Evolutionary conservation across 2,113 vertebrate genomes (phyloP), one percentile per base, ranked within the genome.

Genomic region (Leptobrachium leishanense): DNA sequence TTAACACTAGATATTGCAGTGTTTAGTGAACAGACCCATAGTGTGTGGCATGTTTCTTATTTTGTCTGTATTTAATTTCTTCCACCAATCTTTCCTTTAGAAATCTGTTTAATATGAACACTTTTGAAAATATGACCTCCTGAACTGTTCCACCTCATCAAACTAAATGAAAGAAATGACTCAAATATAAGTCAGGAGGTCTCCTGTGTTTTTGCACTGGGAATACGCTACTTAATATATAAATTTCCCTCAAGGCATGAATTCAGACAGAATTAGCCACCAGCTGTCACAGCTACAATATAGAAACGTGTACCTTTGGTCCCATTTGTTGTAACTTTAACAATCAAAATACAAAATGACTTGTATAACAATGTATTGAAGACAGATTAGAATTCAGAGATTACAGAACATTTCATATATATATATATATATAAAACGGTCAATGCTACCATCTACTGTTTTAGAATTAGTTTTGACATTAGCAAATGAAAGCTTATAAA

Each of bases 151-250:
- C 41, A 67, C 77, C 63, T 73, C 63, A 68, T 73, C 63, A 59
- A 74, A 74, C 64, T 74, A 68, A 68, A 74, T 79, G 72, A 79
- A 79, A 72, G 77, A 40, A 67, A 68, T 46, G 71, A 64, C 50
- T 74, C 50, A 46, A 41, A 59, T n/a, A 53, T 59, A 80, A 74
- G 64, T 66, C 71, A 59, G 41, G 53, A 59, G 42, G 71, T 74
- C 42, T n/a, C 42, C 42, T 59, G 71, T 44, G 15, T 12, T 68
- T 12, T 74, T 68, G 3, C 20, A 74, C 64, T 74, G 50, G 71
- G 71, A 64, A 80, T 15, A 74, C 6, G 31, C 41, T 80, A 55
- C 73, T 74, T 68, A 74, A 74, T 74, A 74, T 74, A 68, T 74
- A 68, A 79, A 74, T 79, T 74, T 79, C 63, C 71, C 63, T 68